These are phyloP conservation scores for Oligia fasciuncula DNA, from an alignment of 2,888 invertebrate species.

Conservation along the genomic window DNA sequence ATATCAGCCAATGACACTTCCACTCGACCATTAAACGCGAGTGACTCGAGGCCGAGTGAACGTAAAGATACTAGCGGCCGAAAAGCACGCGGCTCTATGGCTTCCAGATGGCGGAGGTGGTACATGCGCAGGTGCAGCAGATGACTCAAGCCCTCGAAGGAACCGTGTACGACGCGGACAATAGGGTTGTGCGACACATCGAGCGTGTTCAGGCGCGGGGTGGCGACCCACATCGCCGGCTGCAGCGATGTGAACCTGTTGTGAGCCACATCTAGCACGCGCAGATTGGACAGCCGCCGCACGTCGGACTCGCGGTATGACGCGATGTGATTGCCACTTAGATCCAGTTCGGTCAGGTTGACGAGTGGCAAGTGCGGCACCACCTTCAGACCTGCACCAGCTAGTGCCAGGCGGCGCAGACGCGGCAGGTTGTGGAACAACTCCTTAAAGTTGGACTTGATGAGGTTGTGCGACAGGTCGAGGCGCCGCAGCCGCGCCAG, in stretches of 20 bases:
- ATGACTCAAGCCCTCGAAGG: constrained; percentile 91
- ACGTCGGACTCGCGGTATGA: constrained; percentile 91
- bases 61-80: constrained; percentile 91
- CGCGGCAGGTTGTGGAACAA: constrained; percentile 94
- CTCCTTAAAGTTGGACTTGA: constrained; percentile 95
- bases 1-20: constrained; percentile 78
- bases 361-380: constrained; percentile 92
- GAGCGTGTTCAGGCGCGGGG: constrained; percentile 92
- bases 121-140: constrained; percentile 92
- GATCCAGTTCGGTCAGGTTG: constrained; percentile 92
- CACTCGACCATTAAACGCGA: constrained; percentile 81
- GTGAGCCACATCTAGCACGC: constrained; percentile 92
- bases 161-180: constrained; percentile 91
- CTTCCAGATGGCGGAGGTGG: constrained; percentile 91
- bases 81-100: constrained; percentile 93
- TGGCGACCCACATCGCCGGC: constrained; percentile 91
- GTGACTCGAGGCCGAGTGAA: constrained; percentile 91
- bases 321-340: constrained; percentile 93
- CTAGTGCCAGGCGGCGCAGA: constrained; percentile 92
- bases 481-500: constrained; percentile 92
- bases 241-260: constrained; percentile 93
- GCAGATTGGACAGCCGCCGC: constrained; percentile 91
- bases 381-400: constrained; percentile 92
- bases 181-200: constrained; percentile 95
- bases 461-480: constrained; percentile 93